Conservation (phyloP, 1,140 invertebrate species). For the Planococcus citri region DNA sequence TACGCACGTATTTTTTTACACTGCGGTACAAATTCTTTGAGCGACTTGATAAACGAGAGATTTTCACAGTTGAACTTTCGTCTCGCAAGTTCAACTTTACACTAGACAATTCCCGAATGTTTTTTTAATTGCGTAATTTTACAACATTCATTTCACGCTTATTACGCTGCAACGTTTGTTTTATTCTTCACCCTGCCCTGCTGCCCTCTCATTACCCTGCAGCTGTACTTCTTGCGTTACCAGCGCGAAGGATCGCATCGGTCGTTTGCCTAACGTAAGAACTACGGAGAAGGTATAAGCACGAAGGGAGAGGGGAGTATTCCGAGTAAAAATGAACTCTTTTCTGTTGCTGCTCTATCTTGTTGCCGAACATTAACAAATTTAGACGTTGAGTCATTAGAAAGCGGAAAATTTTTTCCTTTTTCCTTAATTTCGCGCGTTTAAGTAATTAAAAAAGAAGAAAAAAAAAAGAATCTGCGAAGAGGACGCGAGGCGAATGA, state of each 20-base stretch:
- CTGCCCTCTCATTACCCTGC: too few relatives aligned
- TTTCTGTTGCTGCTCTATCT: neutral
- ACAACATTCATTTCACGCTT: neutral
- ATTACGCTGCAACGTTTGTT: neutral
- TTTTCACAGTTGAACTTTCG: too few relatives aligned
- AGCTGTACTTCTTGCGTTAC: too few relatives aligned
- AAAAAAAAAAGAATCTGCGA: constrained; percentile 7
- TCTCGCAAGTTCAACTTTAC: neutral
- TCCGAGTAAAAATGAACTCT: too few relatives aligned
- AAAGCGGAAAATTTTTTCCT: neutral
- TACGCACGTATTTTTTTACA: too few relatives aligned
- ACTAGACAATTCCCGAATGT: neutral
- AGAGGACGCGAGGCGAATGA: neutral
- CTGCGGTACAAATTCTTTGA: too few relatives aligned
- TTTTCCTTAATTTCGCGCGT: constrained; percentile 12
- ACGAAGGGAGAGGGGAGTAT: too few relatives aligned
- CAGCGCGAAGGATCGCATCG: too few relatives aligned
- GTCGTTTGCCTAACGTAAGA: too few relatives aligned
- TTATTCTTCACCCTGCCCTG: too few relatives aligned
- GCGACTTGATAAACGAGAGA: too few relatives aligned
- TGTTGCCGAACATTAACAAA: constrained; percentile 6
- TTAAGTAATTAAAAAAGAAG: constrained; percentile 18
- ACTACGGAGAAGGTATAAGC: too few relatives aligned
- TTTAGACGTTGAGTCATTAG: constrained; percentile 7
- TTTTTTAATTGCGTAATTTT: neutral